Evolutionary conservation across 2,888 invertebrate genomes (phyloP), one percentile per base, ranked within the genome.

Genomic region (Choreutis nemorana): DNA sequence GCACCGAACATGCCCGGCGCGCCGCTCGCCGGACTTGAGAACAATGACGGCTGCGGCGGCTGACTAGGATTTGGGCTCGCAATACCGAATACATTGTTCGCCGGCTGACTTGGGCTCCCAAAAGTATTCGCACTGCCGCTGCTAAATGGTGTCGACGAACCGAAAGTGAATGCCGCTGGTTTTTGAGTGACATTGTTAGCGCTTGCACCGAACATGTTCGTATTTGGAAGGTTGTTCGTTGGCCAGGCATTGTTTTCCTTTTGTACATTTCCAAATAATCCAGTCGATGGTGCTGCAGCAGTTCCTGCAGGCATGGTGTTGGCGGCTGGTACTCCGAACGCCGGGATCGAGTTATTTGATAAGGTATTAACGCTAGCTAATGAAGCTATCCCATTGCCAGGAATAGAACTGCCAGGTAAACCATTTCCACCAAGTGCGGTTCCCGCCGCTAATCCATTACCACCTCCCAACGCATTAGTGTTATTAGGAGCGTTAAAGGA

Each of bases 241-340:
- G 59, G 37, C 72, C 72, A 68, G 35, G 54, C 38, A n/a, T n/a
- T n/a, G 21, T 51, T 63, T 4, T 67, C 68, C 30, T 62, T 64
- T 30, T 52, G 58, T 5, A 42, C 40, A 2, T n/a, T 34, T 12
- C 55, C 55, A 32, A 67, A 68, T 20, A 65, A 35, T n/a, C 40
- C 38, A 18, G 33, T 32, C 3, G 41, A 16, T 3, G 39, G 16
- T 7, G 33, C 34, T 18, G 32, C 29, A 23, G 35, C 15, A 15
- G 30, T 50, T 11, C 29, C 40, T 8, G 38, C n/a, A 14, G 46
- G 40, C 32, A 53, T 26, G 12, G 35, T 35, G 23, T 36, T 57
- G n/a, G n/a, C n/a, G n/a, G n/a, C n/a, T n/a, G n/a, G n/a, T n/a
- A n/a, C n/a, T n/a, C n/a, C n/a, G n/a, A n/a, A n/a, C n/a, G n/a